phyloP scores from a whole-genome alignment of 2,113 vertebrate species.

The Grammomys dolichurus region DNA sequence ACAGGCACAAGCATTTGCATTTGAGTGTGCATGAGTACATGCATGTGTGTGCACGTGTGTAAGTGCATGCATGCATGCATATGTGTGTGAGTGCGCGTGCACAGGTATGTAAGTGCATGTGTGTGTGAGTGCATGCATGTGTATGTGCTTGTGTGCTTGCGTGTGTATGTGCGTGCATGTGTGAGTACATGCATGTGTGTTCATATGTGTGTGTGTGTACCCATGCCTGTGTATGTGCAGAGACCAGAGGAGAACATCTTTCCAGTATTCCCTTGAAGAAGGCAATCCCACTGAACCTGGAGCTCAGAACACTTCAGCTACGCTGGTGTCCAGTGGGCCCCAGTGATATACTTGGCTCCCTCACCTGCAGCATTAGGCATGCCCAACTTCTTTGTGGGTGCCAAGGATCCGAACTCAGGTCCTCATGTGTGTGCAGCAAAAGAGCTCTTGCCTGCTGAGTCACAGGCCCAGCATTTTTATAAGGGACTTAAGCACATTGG shows the following conservation, averaged over 20 bases:
- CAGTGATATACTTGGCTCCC: background rate
- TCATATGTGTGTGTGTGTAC: background rate
- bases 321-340: background rate
- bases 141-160: background rate
- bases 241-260: background rate
- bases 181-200: too few relatives aligned
- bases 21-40: background rate
- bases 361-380: background rate
- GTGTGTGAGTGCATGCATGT: background rate
- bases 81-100: background rate
- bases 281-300: background rate
- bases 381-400: background rate
- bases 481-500: background rate
- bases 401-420: background rate
- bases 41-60: rapidly evolving
- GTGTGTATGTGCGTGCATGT: rapidly evolving
- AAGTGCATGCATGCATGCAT: background rate
- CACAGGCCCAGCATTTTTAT: background rate
- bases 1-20: background rate
- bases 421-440: background rate
- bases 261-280: background rate
- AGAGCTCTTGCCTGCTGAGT: background rate
- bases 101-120: background rate
- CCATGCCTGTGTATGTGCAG: background rate
- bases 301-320: background rate